phyloP scores from a whole-genome alignment of 2,113 vertebrate species.

The Tenebrosternarchus preto region DNA sequence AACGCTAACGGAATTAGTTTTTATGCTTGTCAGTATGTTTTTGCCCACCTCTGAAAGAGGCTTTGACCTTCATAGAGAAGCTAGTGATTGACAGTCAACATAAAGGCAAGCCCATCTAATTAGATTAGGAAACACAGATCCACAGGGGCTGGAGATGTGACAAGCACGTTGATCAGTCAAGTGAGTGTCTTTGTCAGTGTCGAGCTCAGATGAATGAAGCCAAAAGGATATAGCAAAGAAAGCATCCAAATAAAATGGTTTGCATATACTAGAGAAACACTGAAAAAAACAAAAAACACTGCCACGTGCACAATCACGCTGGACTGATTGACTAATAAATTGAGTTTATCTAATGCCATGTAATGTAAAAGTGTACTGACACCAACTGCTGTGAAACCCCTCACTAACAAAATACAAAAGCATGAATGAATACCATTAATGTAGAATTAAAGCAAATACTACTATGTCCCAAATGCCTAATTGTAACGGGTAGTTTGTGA shows the following conservation, averaged over 20 bases:
- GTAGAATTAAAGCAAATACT: constrained; percentile 8
- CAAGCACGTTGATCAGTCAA: constrained; percentile 46
- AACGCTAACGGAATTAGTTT: constrained; percentile 17
- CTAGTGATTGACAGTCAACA: constrained; percentile 56
- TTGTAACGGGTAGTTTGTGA: constrained; percentile 10
- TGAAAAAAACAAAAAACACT: background rate
- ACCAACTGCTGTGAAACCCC: too few species aligned
- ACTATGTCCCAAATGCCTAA: background rate
- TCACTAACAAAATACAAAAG: constrained; percentile 12
- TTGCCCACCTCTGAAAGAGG: constrained; percentile 41
- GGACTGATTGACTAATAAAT: background rate
- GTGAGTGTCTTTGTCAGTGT: constrained; percentile 33
- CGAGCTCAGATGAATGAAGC: constrained; percentile 3
- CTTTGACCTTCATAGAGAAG: constrained; percentile 50
- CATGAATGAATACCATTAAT: constrained; percentile 1
- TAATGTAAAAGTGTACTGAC: too few species aligned
- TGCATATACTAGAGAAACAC: constrained; percentile 6
- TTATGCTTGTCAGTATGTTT: constrained; percentile 33
- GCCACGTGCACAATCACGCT: background rate
- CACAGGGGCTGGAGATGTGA: constrained; percentile 48
- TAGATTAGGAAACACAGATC: constrained; percentile 56
- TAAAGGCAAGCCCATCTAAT: constrained; percentile 54
- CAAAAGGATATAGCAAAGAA: background rate
- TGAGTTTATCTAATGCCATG: background rate
- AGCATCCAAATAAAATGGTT: background rate